Evolutionary conservation across 2,797 vertebrate genomes (phyloP), one percentile per base, ranked within the genome.

Genomic region (Silurus aristotelis): DNA sequence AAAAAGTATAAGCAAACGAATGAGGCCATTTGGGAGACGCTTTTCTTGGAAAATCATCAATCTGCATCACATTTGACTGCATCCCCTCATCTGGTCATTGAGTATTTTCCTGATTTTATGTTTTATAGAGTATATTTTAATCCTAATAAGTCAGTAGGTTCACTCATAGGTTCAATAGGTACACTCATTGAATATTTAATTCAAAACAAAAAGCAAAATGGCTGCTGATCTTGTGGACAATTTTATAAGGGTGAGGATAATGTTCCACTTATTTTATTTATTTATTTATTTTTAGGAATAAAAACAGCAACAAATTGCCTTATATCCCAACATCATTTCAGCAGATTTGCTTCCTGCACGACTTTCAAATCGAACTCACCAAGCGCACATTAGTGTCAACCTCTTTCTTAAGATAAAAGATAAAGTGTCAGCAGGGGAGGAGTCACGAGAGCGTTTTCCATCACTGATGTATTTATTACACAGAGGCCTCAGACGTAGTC

Each of bases 391-490:
- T 75, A 85, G 84, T 83, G 86, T 87, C 84, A 63, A 38, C 80
- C 63, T 80, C 43, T 80, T 86, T 82, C 80, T 78, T 85, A 80
- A 87, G 88, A 86, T 89, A 86, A 89, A 90, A 88, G 86, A 78
- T 87, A 87, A 86, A 84, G 84, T 86, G 86, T 86, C 87, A 68
- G 83, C 87, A 83, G 84, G 86, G 85, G 87, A 83, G 67, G 15
- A 43, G 46, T 64, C 25, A 52, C 20, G 20, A 4, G 15, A 85
- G 80, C 58, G 12, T 82, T 85, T 87, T 87, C 85, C 79, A 89
- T 88, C 87, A 76, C 85, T 84, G 83, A 85, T 46, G 80, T 89
- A 83, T 88, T 88, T 89, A 87, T 86, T 87, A 83, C 55, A 84
- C 64, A 17, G 72, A 72, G 84, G 80, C 77, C 84, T 78, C 58